Evolutionary conservation across 2,113 vertebrate species (phyloP).

Genomic region (Larimichthys crocea): DNA sequence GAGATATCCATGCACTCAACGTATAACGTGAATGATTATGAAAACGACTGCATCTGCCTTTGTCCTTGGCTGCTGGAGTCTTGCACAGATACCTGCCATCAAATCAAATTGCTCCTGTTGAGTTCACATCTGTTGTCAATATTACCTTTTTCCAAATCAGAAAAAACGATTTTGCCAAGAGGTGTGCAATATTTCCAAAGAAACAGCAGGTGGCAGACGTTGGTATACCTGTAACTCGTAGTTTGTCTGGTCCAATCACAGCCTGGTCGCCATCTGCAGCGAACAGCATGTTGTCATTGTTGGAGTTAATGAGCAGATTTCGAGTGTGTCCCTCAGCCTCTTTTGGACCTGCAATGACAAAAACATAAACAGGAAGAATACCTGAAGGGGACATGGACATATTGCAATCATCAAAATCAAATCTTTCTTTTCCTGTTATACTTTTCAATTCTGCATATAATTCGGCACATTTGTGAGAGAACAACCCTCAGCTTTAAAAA

Average conservation of each 20-base stretch:
- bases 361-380: slow-evolving; percentile 36
- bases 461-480: slow-evolving; percentile 1
- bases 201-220: slow-evolving; percentile 22
- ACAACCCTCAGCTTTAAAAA: neutral
- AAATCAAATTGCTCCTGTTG: slow-evolving; percentile 24
- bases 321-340: slow-evolving; percentile 87
- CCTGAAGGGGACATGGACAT: slow-evolving; percentile 23
- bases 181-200: slow-evolving; percentile 12
- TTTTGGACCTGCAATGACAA: slow-evolving; percentile 87
- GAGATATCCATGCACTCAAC: neutral
- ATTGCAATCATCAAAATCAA: slow-evolving; percentile 6
- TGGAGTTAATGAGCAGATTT: slow-evolving; percentile 89
- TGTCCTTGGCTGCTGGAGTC: slow-evolving; percentile 23
- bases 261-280: slow-evolving; percentile 88
- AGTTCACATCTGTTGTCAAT: slow-evolving; percentile 46
- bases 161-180: slow-evolving; percentile 11
- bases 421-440: neutral
- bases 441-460: neutral
- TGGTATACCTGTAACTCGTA: slow-evolving; percentile 92
- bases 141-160: neutral
- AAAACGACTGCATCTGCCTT: slow-evolving; percentile 15
- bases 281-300: slow-evolving; percentile 88
- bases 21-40: slow-evolving; percentile 2
- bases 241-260: slow-evolving; percentile 90
- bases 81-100: slow-evolving; percentile 23